Conservation (phyloP, 2,113 vertebrate genomes). For the Progne subis region DNA sequence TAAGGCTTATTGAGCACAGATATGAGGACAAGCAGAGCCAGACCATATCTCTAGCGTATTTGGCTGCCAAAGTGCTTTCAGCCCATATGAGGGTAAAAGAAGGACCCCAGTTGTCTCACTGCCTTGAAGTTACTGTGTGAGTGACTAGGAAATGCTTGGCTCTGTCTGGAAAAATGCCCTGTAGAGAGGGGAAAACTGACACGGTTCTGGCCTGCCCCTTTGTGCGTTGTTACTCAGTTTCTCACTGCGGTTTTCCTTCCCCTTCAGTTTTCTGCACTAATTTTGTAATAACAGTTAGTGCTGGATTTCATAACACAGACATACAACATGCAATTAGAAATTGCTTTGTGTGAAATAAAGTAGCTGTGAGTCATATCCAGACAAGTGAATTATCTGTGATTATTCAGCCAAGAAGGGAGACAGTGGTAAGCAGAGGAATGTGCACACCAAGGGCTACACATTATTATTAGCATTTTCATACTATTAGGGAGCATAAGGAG, state of each 20-base stretch:
- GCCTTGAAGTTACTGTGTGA: background rate
- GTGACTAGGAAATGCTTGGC: background rate
- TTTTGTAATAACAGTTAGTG: constrained; percentile 53
- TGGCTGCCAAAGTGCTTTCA: background rate
- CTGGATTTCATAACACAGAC: constrained; percentile 49
- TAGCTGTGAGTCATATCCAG: constrained; percentile 65
- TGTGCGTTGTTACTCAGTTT: background rate
- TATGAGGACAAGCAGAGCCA: background rate
- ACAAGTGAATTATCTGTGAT: constrained; percentile 65
- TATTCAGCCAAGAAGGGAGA: constrained; percentile 47
- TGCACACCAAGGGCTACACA: background rate
- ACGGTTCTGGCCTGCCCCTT: background rate
- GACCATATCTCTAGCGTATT: background rate
- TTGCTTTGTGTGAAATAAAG: constrained; percentile 57
- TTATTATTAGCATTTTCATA: background rate
- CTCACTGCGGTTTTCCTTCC: constrained; percentile 22
- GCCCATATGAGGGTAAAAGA: background rate
- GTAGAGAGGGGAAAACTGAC: background rate
- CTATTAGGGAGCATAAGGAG: background rate
- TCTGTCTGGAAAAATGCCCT: background rate
- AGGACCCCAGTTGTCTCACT: background rate
- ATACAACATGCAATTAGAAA: constrained; percentile 65
- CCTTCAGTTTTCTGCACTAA: constrained; percentile 41
- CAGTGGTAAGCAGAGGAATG: constrained; percentile 34
- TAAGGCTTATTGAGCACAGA: background rate